Evolutionary conservation across 1,140 invertebrate genomes (phyloP).

Genomic region (Gyrodactylus bullatarudis): DNA sequence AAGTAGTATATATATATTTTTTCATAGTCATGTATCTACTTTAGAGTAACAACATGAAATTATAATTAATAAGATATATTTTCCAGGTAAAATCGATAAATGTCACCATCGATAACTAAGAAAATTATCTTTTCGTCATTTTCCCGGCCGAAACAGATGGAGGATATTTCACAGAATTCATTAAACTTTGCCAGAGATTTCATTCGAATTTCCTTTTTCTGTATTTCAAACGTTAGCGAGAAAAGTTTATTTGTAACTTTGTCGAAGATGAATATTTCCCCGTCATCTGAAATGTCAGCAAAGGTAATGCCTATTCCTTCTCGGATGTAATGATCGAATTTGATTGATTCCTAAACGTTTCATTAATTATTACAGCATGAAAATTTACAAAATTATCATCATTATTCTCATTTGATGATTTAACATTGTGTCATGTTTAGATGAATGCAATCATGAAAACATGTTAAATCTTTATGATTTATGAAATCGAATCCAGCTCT

Average conservation of each 20-base stretch:
- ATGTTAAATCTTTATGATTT: no score
- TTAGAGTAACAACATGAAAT: no score
- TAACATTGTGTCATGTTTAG: no score
- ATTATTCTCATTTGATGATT: no score
- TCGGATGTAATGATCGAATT: neutral
- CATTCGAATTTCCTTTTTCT: neutral
- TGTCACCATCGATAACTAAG: neutral
- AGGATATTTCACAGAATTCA: neutral
- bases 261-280: neutral
- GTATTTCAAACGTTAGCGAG: neutral
- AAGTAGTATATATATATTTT: no score
- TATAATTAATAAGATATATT: neutral
- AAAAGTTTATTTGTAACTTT: neutral
- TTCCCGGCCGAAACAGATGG: neutral
- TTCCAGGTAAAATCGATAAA: neutral
- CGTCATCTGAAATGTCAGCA: neutral
- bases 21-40: no score
- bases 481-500: no score
- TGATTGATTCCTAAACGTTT: neutral
- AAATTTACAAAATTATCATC: no score
- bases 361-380: no score
- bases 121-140: neutral
- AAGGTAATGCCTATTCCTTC: neutral
- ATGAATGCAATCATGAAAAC: no score
- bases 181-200: neutral